Base-by-base conservation (phyloP, 2,888 invertebrate genomes). In the Periphyllus acericola region DNA sequence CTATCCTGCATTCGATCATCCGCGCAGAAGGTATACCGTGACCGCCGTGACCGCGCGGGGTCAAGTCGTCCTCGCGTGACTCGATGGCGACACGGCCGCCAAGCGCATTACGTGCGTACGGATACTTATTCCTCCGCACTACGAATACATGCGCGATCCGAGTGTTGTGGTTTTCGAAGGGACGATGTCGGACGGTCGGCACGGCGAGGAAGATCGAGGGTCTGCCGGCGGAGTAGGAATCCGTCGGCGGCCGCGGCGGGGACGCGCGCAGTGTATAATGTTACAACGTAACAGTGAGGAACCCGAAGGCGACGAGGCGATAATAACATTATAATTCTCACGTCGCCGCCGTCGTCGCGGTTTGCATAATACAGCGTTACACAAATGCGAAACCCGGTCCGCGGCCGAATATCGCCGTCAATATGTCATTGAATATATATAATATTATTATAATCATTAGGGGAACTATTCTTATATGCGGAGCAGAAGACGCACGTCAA, bases 361-460 rank as follows among this genome's bases (percentile, higher is more conserved):
- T 25, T 4, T 11, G 71, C 29, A 25, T 25, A 46, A 46, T 66
- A 66, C 25, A 29, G 14, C 29, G 14, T 29, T 46, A 29, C 4
- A 71, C 14, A 4, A 32, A 32, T 29, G 68, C 68, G 11, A 68
- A 25, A 29, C 68, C 29, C n/a, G 29, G 29, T 71, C 71, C 71
- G 71, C n/a, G 55, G 36, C 19, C n/a, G 9, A 60, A 74, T 74
- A 52, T n/a, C 55, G n/a, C 36, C 83, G 36, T 83, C 83, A 83
- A 83, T 83, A 55, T 36, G 83, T 83, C 72, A 36, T 83, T n/a
- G 21, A 83, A 83, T 17, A 25, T 52, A 83, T 17, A 25, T 52
- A 72, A 74, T 74, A 55, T 72, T 52, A 34, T 68, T 25, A 83
- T n/a, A 83, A 83, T 74, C 83, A 74, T 83, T 83, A 83, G 36